Percentiles rank a stretch among this genome's conserved stretches.
Conservation (phyloP, 2,888 invertebrate species). For the Catocala sponsa region DNA sequence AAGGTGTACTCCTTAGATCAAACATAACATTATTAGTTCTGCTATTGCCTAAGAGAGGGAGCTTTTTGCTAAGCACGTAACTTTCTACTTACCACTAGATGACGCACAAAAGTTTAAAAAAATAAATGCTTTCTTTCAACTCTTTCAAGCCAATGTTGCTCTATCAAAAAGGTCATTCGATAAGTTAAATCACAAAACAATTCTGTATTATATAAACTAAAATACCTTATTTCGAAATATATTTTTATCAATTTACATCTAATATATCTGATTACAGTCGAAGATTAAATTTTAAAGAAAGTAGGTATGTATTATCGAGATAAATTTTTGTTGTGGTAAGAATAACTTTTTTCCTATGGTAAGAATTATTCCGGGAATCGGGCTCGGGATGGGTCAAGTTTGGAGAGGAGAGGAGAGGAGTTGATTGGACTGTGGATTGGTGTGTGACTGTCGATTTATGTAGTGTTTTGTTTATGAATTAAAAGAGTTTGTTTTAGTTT, state of each 20-base stretch:
- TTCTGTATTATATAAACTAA: too few relatives aligned
- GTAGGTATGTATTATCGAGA: too few relatives aligned
- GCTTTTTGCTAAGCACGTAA: background rate
- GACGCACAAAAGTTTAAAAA: too few relatives aligned
- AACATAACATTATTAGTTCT: slow-evolving; percentile 3
- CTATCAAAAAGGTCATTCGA: too few relatives aligned
- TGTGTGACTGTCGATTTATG: slow-evolving; percentile 53
- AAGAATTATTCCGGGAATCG: slow-evolving; percentile 31
- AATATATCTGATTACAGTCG: too few relatives aligned
- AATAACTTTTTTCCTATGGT: slow-evolving; percentile 30
- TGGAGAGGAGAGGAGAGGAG: slow-evolving; percentile 27
- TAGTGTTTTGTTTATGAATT: slow-evolving; percentile 74
- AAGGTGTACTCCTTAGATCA: too few relatives aligned
- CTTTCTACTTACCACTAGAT: slow-evolving; percentile 48
- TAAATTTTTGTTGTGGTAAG: slow-evolving; percentile 7
- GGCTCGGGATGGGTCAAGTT: slow-evolving; percentile 49
- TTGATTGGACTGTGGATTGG: slow-evolving; percentile 56
- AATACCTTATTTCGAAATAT: too few relatives aligned
- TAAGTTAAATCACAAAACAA: too few relatives aligned
- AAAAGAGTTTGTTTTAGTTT: slow-evolving; percentile 54
- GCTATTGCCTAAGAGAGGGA: slow-evolving; percentile 19
- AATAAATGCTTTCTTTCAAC: too few relatives aligned
- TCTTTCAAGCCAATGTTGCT: too few relatives aligned
- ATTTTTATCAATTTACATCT: too few relatives aligned
- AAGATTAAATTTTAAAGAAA: background rate